These are phyloP conservation scores for Strix occidentalis DNA, from an alignment of 2,797 vertebrate genomes.

Conservation along the genomic window DNA sequence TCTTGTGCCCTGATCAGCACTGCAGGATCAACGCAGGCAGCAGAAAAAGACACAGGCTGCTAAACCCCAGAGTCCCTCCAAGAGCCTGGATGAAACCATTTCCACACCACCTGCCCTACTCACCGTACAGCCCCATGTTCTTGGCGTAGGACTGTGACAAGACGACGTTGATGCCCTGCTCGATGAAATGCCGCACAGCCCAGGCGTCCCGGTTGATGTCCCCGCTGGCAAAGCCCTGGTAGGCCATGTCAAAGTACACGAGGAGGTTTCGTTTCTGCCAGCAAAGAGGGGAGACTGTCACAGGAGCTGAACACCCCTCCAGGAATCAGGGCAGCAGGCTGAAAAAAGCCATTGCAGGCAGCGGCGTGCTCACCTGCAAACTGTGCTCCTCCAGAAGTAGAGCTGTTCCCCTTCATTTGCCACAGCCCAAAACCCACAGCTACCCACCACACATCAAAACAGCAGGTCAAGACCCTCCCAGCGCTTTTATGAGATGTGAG, in stretches of 20 bases:
- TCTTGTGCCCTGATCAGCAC: not conserved
- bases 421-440: not conserved
- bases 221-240: slow-evolving; percentile 97
- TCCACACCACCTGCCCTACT: slow-evolving; percentile 45
- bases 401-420: not conserved
- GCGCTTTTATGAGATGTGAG: not conserved
- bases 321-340: not conserved
- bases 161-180: slow-evolving; percentile 90
- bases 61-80: not conserved
- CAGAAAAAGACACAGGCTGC: not conserved
- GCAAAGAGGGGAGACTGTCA: not conserved
- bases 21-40: not conserved
- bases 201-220: slow-evolving; percentile 93
- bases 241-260: slow-evolving; percentile 98
- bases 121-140: slow-evolving; percentile 98
- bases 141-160: slow-evolving; percentile 96
- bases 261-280: slow-evolving; percentile 92
- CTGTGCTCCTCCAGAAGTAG: not conserved
- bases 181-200: slow-evolving; percentile 95
- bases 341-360: not conserved
- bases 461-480: not conserved
- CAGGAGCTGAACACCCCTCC: not conserved
- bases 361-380: not conserved
- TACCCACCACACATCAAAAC: not conserved
- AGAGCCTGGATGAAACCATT: not conserved